Conservation (phyloP, 2,888 invertebrate genomes). For the Phymatocera aterrima region DNA sequence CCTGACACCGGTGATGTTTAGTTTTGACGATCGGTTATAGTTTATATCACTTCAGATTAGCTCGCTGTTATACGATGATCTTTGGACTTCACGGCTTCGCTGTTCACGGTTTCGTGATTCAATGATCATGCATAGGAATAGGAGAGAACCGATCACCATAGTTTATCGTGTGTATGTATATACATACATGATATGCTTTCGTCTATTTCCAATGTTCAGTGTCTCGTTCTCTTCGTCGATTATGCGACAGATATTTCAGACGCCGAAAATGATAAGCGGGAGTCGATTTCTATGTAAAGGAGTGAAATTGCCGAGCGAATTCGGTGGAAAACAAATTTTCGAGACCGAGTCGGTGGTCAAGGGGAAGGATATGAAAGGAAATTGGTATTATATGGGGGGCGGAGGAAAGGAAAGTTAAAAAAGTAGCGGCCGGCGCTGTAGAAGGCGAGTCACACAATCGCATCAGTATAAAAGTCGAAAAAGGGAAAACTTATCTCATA, state of each 20-base stretch:
- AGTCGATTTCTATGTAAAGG: not conserved
- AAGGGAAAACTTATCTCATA: conserved; percentile 26
- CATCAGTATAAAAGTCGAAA: conserved; percentile 38
- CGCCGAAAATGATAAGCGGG: not conserved
- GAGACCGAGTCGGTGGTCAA: not conserved
- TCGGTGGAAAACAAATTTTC: not conserved
- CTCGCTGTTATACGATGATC: not conserved
- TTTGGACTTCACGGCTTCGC: too few species aligned
- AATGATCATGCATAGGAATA: too few species aligned
- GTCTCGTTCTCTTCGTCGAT: not conserved
- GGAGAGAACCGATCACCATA: too few species aligned
- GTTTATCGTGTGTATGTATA: too few species aligned
- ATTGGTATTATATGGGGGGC: not conserved
- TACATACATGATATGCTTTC: too few species aligned
- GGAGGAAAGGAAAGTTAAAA: not conserved
- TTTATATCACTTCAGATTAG: not conserved
- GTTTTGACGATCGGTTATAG: not conserved
- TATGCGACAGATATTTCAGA: not conserved
- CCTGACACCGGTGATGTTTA: not conserved
- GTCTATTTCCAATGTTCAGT: too few species aligned
- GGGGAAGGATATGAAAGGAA: not conserved
- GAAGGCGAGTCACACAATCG: conserved; percentile 43
- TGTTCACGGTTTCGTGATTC: too few species aligned
- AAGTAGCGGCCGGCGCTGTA: not conserved
- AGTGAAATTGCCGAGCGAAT: not conserved